A percentile compares a stretch with the other conserved stretches of the same genome.
phyloP scores from a whole-genome alignment of 2,113 vertebrate genomes.

The Anhinga rufa region DNA sequence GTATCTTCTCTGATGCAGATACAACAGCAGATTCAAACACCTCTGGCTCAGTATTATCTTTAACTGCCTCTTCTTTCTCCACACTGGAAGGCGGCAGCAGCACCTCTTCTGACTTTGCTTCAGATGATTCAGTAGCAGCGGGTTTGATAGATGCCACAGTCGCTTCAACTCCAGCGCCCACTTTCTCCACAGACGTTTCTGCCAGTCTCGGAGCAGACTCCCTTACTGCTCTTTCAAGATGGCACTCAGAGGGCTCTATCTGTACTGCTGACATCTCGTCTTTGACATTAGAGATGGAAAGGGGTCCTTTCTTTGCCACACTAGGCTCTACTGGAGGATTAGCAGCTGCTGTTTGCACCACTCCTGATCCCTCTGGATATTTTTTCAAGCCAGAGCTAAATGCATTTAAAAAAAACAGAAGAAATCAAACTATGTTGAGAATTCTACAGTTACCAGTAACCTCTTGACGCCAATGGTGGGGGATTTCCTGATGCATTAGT shows the following conservation, averaged over 20 bases:
- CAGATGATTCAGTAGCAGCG: background rate
- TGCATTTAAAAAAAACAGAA: constrained; percentile 69
- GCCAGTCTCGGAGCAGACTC: background rate
- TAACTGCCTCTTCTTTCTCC: background rate
- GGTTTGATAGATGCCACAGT: background rate
- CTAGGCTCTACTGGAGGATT: constrained; percentile 61
- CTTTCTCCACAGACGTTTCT: background rate
- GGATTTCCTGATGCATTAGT: constrained; percentile 8
- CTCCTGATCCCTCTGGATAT: constrained; percentile 66
- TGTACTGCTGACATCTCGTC: background rate
- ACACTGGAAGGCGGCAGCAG: background rate
- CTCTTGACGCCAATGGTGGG: background rate
- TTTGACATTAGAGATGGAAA: background rate
- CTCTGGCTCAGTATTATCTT: background rate
- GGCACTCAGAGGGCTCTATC: background rate
- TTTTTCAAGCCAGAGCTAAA: constrained; percentile 72
- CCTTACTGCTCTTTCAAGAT: background rate
- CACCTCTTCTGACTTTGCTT: background rate
- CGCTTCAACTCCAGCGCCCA: background rate
- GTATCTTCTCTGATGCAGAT: background rate
- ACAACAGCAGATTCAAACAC: background rate
- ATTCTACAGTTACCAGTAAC: constrained; percentile 56
- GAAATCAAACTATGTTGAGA: constrained; percentile 69
- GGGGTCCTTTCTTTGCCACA: constrained; percentile 47
- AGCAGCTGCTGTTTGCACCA: constrained; percentile 52